These are phyloP conservation scores for Torymus tubicola DNA, from an alignment of 2,888 invertebrate species.

Conservation along the genomic window DNA sequence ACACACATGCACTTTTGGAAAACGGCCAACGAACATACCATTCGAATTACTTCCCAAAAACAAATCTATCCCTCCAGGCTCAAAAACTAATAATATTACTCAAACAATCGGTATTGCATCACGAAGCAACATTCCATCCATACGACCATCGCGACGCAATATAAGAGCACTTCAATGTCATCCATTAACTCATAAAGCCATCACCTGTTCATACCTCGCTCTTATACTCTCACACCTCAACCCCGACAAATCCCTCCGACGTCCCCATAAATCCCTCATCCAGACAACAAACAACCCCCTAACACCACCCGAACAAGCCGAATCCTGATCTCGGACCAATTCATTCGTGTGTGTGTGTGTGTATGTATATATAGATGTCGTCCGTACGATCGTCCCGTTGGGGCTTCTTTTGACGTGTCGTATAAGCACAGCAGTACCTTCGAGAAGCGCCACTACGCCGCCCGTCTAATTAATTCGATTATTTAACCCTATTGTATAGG, in stretches of 20 bases:
- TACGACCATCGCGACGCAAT: neutral
- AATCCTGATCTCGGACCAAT: too few species aligned
- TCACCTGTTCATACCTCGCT: neutral
- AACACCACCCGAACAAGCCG: too few species aligned
- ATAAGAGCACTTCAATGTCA: constrained; percentile 11
- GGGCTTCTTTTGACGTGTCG: constrained; percentile 40
- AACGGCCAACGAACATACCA: too few species aligned
- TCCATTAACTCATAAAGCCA: constrained; percentile 4
- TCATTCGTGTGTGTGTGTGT: too few species aligned
- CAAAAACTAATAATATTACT: neutral
- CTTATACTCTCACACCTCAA: neutral
- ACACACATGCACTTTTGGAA: too few species aligned
- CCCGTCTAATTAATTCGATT: constrained; percentile 43
- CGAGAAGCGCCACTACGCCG: constrained; percentile 9
- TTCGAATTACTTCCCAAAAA: too few species aligned
- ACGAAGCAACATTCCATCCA: neutral
- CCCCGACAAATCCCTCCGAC: neutral
- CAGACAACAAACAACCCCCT: too few species aligned
- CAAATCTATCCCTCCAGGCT: too few species aligned
- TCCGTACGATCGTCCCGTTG: neutral
- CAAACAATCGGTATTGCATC: neutral
- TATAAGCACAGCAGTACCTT: constrained; percentile 15
- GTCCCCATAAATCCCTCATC: too few species aligned
- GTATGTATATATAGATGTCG: too few species aligned
- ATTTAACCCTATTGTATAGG: neutral